Evolutionary conservation across 2,113 vertebrate genomes (phyloP), one percentile per base, ranked within the genome.

Genomic region (Nothocercus julius): DNA sequence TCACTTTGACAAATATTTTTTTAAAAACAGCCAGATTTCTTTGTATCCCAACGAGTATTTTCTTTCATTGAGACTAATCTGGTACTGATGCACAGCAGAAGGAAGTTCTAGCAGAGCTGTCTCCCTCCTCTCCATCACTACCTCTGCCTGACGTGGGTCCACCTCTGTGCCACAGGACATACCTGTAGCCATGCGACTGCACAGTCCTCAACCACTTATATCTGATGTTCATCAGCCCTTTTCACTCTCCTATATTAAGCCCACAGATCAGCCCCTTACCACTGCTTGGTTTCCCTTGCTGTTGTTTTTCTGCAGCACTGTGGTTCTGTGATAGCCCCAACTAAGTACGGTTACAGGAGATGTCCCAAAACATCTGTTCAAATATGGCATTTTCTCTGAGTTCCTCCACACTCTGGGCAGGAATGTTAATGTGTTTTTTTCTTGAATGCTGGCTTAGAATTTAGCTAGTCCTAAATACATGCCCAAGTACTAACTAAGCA

Each of bases 361-460:
- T 67, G 69, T 34, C 38, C 38, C 38, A 34, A 92, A 92, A 80
- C 47, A 15, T 30, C n/a, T 79, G 28, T 28, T 15, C 20, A 45
- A 73, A 76, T 36, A 14, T 5, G 0, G 44, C 79, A 93, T 94
- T 89, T 84, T 38, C 47, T 93, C 89, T 56, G 77, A 62, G 44
- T 5, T 80, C 69, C 45, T 92, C 79, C 11, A 9, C 34, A 9
- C n/a, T 62, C 49, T 25, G 15, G 38, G 15, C 25, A 77, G 49
- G 90, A 82, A 86, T 36, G 53, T 13, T 83, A 92, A 49, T 12
- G 5, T 24, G 30, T 70, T 84, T 89, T 74, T 45, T 81, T 58
- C 66, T 42, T 62, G 47, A 82, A 66, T 66, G 49, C 32, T 90
- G 62, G 40, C 83, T 95, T 40, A 78, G 64, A 66, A 85, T 6